Percentiles rank a stretch among this genome's conserved stretches.
Evolutionary conservation across 2,113 vertebrate genomes (phyloP).

Genomic region (Tachysurus vachellii): DNA sequence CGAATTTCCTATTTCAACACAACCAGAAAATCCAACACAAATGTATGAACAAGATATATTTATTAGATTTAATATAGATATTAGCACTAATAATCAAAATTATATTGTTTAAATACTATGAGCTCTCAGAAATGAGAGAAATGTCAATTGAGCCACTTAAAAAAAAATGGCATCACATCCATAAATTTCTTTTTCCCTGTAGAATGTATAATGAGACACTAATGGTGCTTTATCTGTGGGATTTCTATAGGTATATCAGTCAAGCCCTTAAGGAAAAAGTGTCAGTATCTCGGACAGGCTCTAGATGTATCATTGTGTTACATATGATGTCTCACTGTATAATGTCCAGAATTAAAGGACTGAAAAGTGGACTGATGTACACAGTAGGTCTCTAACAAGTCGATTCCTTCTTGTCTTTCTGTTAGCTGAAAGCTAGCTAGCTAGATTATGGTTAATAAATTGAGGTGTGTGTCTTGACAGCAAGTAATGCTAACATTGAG

Average conservation of each 20-base stretch:
- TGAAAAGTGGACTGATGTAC: neutral
- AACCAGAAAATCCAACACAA: neutral
- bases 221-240: neutral
- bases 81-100: neutral
- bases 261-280: neutral
- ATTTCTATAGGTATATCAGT: neutral
- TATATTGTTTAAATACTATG: neutral
- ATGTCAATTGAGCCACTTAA: neutral
- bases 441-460: neutral
- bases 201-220: neutral
- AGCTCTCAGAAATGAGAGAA: neutral
- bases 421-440: neutral
- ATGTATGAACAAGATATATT: neutral
- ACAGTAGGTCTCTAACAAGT: neutral
- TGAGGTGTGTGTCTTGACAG: neutral
- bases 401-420: neutral
- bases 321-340: neutral
- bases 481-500: neutral
- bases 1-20: neutral
- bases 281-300: neutral
- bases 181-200: neutral
- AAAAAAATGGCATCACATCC: conserved; percentile 2
- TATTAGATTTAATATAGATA: too few relatives aligned
- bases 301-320: neutral
- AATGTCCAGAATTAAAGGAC: neutral